Evolutionary conservation across 2,888 invertebrate species (phyloP), one percentile per base, ranked within the genome.

Genomic region (Habrosyne pyritoides): DNA sequence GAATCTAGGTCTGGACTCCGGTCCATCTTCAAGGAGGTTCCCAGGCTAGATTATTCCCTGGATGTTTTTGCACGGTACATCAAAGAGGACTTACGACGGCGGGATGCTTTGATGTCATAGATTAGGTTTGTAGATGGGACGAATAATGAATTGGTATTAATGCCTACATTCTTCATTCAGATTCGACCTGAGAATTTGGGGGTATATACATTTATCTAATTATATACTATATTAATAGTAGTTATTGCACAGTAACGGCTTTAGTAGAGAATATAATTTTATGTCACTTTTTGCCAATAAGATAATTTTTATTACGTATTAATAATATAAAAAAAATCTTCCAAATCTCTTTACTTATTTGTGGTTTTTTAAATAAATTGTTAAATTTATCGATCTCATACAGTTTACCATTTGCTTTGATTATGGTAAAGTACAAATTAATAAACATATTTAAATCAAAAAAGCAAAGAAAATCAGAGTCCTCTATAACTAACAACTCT

Each of bases 61-160:
- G 42, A 42, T 53, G 77, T 84, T 84, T 86, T 87, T 84, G 78
- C 69, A 53, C 68, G 69, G 69, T 55, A 73, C 79, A 77, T 81
- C 80, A 79, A 81, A 83, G 73, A 76, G 66, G 63, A 71, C 55
- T 67, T 56, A 71, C 67, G 77, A 70, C 81, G 83, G 82, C 80
- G 58, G 63, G 64, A 57, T 61, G 73, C 78, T 79, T 77, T 78
- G 78, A 73, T 75, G 63, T 53, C 72, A 72, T 55, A 72, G 75
- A 77, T 54, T 63, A 72, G 4, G 12, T 46, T 52, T 18, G 10
- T n/a, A 14, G 22, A 24, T 14, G 26, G 3, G 14, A 28, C 50
- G 8, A 14, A 42, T n/a, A 3, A 5, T 18, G 1, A 18, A 36
- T 36, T 2, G 2, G 36, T 42, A n/a, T 42, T 42, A 18, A 2